These are phyloP conservation scores for Lamellibrachia luymesi DNA, from an alignment of 1,140 invertebrate genomes.

Conservation along the genomic window DNA sequence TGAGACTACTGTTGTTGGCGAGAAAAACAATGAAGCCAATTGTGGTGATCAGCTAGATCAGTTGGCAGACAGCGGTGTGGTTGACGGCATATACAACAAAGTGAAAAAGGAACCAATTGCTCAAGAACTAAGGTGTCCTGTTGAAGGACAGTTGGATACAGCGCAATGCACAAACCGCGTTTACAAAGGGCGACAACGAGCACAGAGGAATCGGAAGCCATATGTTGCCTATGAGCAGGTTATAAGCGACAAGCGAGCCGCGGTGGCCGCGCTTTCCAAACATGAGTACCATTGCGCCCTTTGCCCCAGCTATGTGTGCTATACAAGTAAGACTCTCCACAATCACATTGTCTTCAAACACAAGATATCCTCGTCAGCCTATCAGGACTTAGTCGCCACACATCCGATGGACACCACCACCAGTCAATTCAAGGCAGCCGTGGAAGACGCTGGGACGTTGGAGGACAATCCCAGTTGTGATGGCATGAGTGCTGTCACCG, in stretches of 20 bases:
- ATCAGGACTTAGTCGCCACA: neutral
- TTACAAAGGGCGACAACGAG: neutral
- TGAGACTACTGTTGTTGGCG: neutral
- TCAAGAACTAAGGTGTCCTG: neutral
- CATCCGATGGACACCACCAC: neutral
- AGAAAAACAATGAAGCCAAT: neutral
- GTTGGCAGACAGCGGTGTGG: neutral
- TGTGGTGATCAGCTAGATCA: neutral
- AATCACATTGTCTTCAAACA: neutral
- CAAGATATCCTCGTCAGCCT: neutral
- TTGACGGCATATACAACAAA: neutral
- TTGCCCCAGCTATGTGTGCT: neutral
- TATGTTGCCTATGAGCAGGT: neutral
- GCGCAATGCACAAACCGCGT: neutral
- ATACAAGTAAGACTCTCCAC: neutral
- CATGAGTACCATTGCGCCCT: neutral
- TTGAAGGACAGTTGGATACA: neutral
- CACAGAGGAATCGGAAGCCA: neutral
- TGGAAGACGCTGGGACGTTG: neutral
- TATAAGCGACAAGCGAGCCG: neutral
- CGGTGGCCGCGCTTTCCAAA: neutral
- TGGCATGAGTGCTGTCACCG: neutral
- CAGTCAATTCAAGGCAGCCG: neutral
- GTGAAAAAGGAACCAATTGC: neutral
- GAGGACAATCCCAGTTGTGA: neutral